A percentile compares a stretch with the other conserved stretches of the same genome.
phyloP scores from a whole-genome alignment of 1,140 invertebrate species.

The Antheraea pernyi region DNA sequence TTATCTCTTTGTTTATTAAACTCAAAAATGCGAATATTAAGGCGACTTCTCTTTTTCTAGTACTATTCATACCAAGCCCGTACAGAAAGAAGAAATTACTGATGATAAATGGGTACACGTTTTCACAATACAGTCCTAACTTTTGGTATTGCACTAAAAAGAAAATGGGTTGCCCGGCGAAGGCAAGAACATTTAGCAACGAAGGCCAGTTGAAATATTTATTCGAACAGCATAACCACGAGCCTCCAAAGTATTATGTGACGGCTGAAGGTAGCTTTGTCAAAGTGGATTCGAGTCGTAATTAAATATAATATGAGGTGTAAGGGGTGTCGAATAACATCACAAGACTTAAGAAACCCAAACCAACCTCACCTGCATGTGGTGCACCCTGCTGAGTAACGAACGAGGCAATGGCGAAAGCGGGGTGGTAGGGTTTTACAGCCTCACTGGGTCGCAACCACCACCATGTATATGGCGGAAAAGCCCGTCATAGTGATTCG shows the following conservation, averaged over 20 bases:
- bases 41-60: slow-evolving; percentile 20
- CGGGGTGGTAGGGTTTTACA: no score
- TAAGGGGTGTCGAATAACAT: no score
- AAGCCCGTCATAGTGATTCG: no score
- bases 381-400: no score
- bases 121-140: slow-evolving; percentile 30
- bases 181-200: slow-evolving; percentile 21
- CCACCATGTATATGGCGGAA: no score
- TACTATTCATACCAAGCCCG: slow-evolving; percentile 26
- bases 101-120: slow-evolving; percentile 37
- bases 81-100: slow-evolving; percentile 30
- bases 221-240: slow-evolving; percentile 39
- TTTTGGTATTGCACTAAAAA: slow-evolving; percentile 42
- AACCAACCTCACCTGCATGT: no score
- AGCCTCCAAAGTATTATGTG: slow-evolving; percentile 34
- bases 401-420: no score
- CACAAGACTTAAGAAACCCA: no score
- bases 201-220: slow-evolving; percentile 17
- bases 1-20: no score
- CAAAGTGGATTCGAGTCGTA: slow-evolving; percentile 24
- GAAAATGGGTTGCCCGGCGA: slow-evolving; percentile 25
- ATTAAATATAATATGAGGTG: no score
- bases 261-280: slow-evolving; percentile 37
- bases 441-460: no score
- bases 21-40: no score